Percentiles rank a stretch among this genome's conserved stretches.
Conservation (phyloP, 2,888 invertebrate species). For the Troides oblongomaculatus region DNA sequence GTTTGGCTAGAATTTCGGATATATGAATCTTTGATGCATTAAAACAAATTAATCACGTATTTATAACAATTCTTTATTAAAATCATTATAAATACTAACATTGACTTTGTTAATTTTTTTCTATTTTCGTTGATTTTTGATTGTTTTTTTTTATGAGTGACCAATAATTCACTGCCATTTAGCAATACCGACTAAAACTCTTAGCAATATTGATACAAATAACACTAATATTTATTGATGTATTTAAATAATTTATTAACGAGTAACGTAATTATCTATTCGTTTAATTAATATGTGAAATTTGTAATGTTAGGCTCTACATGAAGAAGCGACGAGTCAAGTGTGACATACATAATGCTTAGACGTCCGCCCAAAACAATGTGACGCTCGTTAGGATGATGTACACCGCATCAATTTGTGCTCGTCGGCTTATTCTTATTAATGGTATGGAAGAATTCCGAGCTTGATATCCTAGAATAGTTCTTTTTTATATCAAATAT, state of each 20-base stretch:
- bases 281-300: background rate
- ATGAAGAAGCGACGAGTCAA: background rate
- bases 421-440: background rate
- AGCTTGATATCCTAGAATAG: background rate
- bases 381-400: too few species aligned
- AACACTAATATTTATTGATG: background rate
- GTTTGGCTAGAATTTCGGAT: too few species aligned
- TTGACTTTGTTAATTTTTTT: background rate
- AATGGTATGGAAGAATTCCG: background rate
- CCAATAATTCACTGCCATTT: background rate
- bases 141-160: background rate
- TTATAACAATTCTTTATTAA: too few species aligned
- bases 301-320: background rate
- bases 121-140: background rate
- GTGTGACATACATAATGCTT: too few species aligned
- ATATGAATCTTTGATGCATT: too few species aligned
- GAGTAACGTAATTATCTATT: background rate
- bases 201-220: background rate
- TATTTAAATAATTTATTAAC: slow-evolving; percentile 1
- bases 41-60: too few species aligned
- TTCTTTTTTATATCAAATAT: background rate
- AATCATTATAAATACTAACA: background rate
- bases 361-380: too few species aligned
- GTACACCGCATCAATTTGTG: too few species aligned
- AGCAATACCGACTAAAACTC: background rate